phyloP scores from a whole-genome alignment of 2,888 invertebrate genomes.

The Hirtodrosophila trivittata region DNA sequence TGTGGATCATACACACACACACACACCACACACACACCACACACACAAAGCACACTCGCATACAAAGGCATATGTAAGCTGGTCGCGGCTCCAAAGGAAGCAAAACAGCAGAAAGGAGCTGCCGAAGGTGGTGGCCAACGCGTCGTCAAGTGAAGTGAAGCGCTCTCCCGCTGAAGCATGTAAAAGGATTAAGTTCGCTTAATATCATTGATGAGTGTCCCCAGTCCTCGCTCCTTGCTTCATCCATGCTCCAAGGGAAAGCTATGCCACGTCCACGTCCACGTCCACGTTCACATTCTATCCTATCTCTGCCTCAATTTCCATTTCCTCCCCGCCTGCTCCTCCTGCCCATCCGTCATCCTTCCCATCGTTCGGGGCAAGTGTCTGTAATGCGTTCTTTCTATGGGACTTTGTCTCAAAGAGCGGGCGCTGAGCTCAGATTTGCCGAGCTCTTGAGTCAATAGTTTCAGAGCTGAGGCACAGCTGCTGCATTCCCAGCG shows the following conservation, averaged over 20 bases:
- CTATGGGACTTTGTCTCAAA: conserved; percentile 53
- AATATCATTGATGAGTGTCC: conserved; percentile 75
- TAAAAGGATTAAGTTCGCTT: conserved; percentile 77
- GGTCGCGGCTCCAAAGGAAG: conserved; percentile 37
- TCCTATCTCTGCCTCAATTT: not conserved
- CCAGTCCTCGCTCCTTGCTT: conserved; percentile 9
- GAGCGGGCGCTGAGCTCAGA: conserved; percentile 48
- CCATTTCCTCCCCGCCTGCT: not conserved
- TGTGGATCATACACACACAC: conserved; percentile 46
- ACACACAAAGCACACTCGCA: conserved; percentile 6
- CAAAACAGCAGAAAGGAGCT: conserved; percentile 22
- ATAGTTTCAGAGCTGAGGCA: conserved; percentile 34
- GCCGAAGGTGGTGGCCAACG: conserved; percentile 1
- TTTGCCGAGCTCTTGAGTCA: conserved; percentile 56
- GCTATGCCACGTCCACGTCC: not conserved
- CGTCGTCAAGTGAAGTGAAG: conserved; percentile 51
- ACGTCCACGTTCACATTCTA: not conserved
- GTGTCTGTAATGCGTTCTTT: conserved; percentile 53
- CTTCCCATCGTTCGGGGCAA: conserved; percentile 1
- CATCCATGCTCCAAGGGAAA: not conserved
- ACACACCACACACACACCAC: conserved; percentile 25
- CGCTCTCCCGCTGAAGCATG: conserved; percentile 58
- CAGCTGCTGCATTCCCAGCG: conserved; percentile 63
- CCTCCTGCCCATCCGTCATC: not conserved
- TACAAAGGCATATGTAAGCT: conserved; percentile 50